A percentile compares a stretch with the other conserved stretches of the same genome.
Conservation (phyloP, 2,888 invertebrate genomes). For the Philereme transversata region DNA sequence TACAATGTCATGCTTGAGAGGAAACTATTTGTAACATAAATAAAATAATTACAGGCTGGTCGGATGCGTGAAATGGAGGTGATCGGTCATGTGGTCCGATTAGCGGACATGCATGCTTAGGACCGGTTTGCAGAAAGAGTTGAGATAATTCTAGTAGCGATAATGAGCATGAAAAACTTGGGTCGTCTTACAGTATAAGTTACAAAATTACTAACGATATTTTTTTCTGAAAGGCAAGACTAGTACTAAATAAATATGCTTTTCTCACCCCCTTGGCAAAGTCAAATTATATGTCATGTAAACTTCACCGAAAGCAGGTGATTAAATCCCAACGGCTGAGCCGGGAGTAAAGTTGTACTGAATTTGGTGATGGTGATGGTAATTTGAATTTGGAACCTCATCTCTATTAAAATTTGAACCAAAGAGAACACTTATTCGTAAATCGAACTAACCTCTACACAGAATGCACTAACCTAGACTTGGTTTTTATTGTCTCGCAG, state of each 20-base stretch:
- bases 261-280: background rate
- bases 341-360: too few species aligned
- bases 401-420: too few species aligned
- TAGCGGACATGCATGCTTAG: slow-evolving; percentile 19
- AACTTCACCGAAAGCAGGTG: too few species aligned
- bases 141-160: background rate
- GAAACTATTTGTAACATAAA: slow-evolving; percentile 74
- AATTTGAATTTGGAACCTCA: too few species aligned
- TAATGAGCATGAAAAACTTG: background rate
- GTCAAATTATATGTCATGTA: too few species aligned
- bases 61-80: slow-evolving; percentile 53
- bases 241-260: background rate
- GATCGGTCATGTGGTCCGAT: slow-evolving; percentile 34
- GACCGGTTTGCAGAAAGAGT: slow-evolving; percentile 3
- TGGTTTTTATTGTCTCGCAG: too few species aligned
- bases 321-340: too few species aligned
- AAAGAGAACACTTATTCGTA: too few species aligned
- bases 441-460: too few species aligned
- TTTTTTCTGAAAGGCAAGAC: background rate
- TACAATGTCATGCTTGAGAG: slow-evolving; percentile 60
- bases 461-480: too few species aligned
- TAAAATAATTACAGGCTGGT: slow-evolving; percentile 70
- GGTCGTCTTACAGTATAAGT: background rate
- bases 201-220: background rate
- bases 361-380: too few species aligned